Conservation (phyloP, 2,888 invertebrate species). For the Aleiodes alternator region DNA sequence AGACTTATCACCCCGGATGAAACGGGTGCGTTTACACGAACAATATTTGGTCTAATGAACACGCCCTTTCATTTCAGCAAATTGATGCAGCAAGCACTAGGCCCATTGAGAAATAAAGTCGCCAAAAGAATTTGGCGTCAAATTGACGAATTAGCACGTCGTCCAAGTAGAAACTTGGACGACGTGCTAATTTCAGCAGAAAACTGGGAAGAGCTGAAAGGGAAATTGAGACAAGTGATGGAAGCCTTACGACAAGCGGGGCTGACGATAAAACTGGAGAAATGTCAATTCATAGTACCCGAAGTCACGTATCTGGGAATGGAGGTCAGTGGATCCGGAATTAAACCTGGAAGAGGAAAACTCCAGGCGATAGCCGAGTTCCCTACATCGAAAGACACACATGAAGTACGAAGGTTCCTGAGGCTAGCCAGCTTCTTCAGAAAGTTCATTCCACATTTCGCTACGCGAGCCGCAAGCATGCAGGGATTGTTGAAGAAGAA, state of each 20-base stretch:
- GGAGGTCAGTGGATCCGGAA: constrained; percentile 58
- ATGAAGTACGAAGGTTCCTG: constrained; percentile 63
- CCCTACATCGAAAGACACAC: constrained; percentile 59
- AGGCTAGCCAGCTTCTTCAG: constrained; percentile 61
- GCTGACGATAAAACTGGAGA: constrained; percentile 63
- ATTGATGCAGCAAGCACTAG: constrained; percentile 25
- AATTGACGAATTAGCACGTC: no score
- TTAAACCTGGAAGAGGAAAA: constrained; percentile 61
- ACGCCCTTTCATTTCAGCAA: constrained; percentile 19
- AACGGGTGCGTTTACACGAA: constrained; percentile 7
- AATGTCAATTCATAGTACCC: constrained; percentile 60
- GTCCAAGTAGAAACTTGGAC: no score
- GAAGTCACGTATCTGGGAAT: constrained; percentile 64
- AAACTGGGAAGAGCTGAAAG: constrained; percentile 56
- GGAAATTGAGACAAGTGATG: neutral
- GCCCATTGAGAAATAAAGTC: constrained; percentile 5
- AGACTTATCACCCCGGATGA: constrained; percentile 52
- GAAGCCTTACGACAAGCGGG: constrained; percentile 18
- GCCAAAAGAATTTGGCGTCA: no score
- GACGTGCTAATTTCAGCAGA: constrained; percentile 35
- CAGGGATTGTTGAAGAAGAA: constrained; percentile 48
- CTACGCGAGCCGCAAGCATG: constrained; percentile 52
- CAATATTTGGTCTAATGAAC: constrained; percentile 12
- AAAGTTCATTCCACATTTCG: constrained; percentile 57
- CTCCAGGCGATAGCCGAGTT: constrained; percentile 60